phyloP scores from a whole-genome alignment of 2,888 invertebrate species.

The Lymantria monacha region DNA sequence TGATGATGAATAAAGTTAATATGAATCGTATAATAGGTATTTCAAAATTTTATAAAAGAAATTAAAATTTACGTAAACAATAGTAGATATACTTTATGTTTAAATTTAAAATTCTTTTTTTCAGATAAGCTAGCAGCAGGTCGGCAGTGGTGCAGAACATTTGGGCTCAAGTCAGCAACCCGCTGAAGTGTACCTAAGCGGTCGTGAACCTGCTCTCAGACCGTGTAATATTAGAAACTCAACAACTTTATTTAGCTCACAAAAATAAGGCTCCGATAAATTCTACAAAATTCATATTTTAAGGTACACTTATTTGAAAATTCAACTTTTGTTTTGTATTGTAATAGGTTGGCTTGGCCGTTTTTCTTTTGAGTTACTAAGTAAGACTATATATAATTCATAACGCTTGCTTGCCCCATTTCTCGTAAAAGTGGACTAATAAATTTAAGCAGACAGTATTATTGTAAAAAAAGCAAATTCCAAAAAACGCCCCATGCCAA shows the following conservation, averaged over 20 bases:
- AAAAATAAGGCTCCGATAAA: constrained; percentile 27
- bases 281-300: constrained; percentile 3
- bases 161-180: constrained; percentile 42
- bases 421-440: too few species aligned
- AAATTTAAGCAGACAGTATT: too few species aligned
- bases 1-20: too few species aligned
- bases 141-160: constrained; percentile 52
- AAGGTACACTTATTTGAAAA: not conserved
- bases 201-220: constrained; percentile 45
- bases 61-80: too few species aligned
- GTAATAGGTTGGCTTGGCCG: not conserved
- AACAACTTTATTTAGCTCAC: constrained; percentile 31
- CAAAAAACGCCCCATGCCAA: too few species aligned
- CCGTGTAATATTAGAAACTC: constrained; percentile 30
- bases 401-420: too few species aligned
- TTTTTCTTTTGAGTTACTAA: not conserved
- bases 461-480: too few species aligned
- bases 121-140: constrained; percentile 37
- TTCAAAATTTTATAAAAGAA: too few species aligned
- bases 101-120: constrained; percentile 35
- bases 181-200: constrained; percentile 53
- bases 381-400: too few species aligned
- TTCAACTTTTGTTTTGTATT: not conserved
- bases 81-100: not conserved
- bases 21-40: too few species aligned